Conservation (phyloP, 2,113 vertebrate species). For the Daubentonia madagascariensis region DNA sequence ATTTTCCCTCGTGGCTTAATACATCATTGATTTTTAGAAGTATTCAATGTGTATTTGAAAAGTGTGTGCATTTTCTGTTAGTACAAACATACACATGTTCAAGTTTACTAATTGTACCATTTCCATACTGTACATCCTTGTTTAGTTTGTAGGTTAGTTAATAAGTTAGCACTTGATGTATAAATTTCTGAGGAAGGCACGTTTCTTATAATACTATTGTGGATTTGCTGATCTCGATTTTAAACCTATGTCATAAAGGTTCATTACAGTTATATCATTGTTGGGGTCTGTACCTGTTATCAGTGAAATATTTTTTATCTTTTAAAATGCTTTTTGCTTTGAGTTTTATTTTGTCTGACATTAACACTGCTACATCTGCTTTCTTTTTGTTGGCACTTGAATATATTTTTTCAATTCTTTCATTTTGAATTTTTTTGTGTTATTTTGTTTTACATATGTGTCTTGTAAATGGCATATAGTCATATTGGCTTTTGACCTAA, state of each 20-base stretch:
- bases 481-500: conserved; percentile 42
- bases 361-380: conserved; percentile 28
- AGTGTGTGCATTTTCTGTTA: conserved; percentile 32
- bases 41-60: conserved; percentile 40
- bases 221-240: background rate
- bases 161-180: background rate
- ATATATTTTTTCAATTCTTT: conserved; percentile 53
- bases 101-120: conserved; percentile 9
- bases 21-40: conserved; percentile 1
- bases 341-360: conserved; percentile 46
- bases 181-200: background rate
- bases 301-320: conserved; percentile 19
- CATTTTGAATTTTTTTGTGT: conserved; percentile 45
- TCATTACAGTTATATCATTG: background rate
- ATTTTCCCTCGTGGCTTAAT: background rate
- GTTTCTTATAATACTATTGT: background rate
- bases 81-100: background rate
- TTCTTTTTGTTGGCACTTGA: conserved; percentile 40
- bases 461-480: conserved; percentile 19
- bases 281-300: background rate
- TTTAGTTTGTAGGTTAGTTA: conserved; percentile 43
- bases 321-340: conserved; percentile 38
- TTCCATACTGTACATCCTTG: background rate
- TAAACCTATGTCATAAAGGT: background rate
- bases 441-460: conserved; percentile 54